Percentiles rank a stretch among this genome's conserved stretches.
Evolutionary conservation across 1,140 invertebrate genomes (phyloP).

Genomic region (Aphis craccivora): DNA sequence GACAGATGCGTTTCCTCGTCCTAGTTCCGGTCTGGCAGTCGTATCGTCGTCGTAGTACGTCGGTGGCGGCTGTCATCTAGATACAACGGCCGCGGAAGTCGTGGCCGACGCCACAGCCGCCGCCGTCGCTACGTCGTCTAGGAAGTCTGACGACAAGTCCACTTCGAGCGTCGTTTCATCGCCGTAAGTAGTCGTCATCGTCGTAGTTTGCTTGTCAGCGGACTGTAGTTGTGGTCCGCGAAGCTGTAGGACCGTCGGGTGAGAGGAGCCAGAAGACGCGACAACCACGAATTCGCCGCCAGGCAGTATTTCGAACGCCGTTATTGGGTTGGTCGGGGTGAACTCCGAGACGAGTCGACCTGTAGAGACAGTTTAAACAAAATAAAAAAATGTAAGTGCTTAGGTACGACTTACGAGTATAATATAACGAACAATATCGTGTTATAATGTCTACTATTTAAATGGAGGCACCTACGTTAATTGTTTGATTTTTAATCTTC

Average conservation of each 20-base stretch:
- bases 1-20: neutral
- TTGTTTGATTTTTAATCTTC: too few relatives aligned
- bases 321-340: conserved; percentile 77
- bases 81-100: neutral
- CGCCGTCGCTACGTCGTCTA: neutral
- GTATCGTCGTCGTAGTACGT: neutral
- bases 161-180: conserved; percentile 64
- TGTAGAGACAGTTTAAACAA: conserved; percentile 62
- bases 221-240: conserved; percentile 64
- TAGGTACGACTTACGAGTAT: too few relatives aligned
- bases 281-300: conserved; percentile 77
- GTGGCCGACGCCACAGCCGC: neutral
- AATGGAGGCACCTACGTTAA: too few relatives aligned
- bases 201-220: conserved; percentile 60
- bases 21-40: neutral
- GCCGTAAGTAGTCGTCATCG: conserved; percentile 62
- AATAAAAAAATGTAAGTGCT: neutral
- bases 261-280: conserved; percentile 70
- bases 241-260: conserved; percentile 72
- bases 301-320: conserved; percentile 77
- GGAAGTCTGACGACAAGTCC: conserved; percentile 30
- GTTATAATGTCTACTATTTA: too few relatives aligned
- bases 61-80: conserved; percentile 48
- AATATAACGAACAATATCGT: too few relatives aligned
- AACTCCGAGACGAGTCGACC: conserved; percentile 80